Conservation (phyloP, 1,140 invertebrate genomes). For the Mercenaria mercenaria region DNA sequence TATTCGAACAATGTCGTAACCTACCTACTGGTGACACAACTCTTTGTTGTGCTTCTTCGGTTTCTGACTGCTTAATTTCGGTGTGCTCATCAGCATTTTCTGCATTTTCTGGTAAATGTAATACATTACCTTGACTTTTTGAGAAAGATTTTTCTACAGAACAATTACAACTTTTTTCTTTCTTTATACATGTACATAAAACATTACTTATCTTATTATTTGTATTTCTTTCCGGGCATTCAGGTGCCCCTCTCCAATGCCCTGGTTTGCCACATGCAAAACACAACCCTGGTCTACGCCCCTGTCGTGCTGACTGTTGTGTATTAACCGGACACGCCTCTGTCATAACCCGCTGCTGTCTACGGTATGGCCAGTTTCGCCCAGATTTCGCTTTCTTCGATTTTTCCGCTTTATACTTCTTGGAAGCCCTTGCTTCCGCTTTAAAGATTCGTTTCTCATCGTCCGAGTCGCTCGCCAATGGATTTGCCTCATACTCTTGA, state of each 20-base stretch:
- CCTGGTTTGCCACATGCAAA: not conserved
- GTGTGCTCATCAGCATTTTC: not conserved
- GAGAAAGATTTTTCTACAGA: no score
- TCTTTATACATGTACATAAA: no score
- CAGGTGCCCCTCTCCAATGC: not conserved
- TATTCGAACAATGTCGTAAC: not conserved
- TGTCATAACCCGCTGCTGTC: not conserved
- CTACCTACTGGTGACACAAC: not conserved
- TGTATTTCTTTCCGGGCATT: not conserved
- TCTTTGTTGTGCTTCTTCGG: not conserved
- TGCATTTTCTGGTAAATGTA: no score
- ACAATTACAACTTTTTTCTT: no score
- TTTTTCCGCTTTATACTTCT: no score
- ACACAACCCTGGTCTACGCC: constrained; percentile 22
- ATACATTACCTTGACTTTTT: no score
- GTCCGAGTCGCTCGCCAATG: not conserved
- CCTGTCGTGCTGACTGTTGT: not conserved
- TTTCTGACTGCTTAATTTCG: no score
- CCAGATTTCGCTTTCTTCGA: not conserved
- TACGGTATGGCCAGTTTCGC: not conserved
- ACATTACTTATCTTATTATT: constrained; percentile 51
- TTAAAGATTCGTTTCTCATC: not conserved
- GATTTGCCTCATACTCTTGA: not conserved
- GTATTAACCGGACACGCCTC: no score
- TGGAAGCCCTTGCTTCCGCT: no score